Percentiles rank a stretch among this genome's conserved stretches.
These are phyloP conservation scores for Kryptopterus vitreolus DNA, from an alignment of 2,797 vertebrate species.

Conservation along the genomic window DNA sequence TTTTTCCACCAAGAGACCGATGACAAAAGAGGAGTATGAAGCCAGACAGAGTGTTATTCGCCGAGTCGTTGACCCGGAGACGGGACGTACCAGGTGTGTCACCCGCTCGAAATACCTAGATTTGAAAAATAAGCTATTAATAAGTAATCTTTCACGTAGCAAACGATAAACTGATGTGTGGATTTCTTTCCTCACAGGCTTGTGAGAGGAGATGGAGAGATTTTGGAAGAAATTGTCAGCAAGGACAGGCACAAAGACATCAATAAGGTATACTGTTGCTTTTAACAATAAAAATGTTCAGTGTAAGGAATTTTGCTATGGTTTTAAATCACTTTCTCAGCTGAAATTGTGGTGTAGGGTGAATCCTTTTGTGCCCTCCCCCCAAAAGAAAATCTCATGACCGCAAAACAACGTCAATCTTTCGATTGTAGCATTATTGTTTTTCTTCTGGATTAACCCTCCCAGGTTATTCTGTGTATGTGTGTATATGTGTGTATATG, in stretches of 20 bases:
- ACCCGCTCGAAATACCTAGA: neutral
- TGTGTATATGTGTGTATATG: too few species aligned
- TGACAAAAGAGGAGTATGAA: slow-evolving; percentile 96
- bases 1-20: slow-evolving; percentile 91
- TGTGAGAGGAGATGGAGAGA: slow-evolving; percentile 93
- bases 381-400: too few species aligned
- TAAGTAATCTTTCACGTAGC: neutral
- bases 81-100: slow-evolving; percentile 86
- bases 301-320: neutral
- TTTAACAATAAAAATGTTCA: neutral
- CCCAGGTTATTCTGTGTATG: too few species aligned
- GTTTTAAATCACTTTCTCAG: neutral
- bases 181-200: slow-evolving; percentile 69
- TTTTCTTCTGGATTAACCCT: too few species aligned
- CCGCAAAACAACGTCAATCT: too few species aligned
- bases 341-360: too few species aligned
- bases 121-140: neutral
- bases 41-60: slow-evolving; percentile 91
- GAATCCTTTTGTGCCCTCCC: too few species aligned
- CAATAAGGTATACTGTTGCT: slow-evolving; percentile 83
- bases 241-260: slow-evolving; percentile 90
- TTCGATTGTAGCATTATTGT: too few species aligned
- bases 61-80: slow-evolving; percentile 87
- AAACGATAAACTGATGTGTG: neutral
- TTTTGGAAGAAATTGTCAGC: slow-evolving; percentile 94